Evolutionary conservation across 1,140 invertebrate genomes (phyloP), one percentile per base, ranked within the genome.

Genomic region (Linepithema humile): DNA sequence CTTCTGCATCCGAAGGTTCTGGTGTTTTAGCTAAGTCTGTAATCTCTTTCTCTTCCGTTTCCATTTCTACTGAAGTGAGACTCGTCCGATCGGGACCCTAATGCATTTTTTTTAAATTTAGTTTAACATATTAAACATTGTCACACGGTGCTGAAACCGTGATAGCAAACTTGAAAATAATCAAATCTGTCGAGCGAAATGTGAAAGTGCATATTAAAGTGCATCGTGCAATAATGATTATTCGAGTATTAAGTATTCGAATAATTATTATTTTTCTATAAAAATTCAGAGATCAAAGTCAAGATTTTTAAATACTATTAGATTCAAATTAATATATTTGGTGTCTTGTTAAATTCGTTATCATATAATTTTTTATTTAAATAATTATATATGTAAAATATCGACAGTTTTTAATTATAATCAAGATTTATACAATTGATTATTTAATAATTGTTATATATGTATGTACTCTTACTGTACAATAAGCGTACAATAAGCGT

Each of bases 61-160:
- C 90, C 4, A 88, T 85, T 26, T 93, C 92, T 0, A 84, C 74
- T 9, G 93, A 91, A 15, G 88, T 86, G 10, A 91, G 23, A 65
- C 91, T 92, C 15, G 89, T 87, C 10, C 83, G 87, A 70, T 92
- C 90, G 9, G 82, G 86, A 7, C 45, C 87, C 91, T 91, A 2
- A 67, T n/a, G 55, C 23, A 78, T 69, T 59, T 57, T 60, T 59
- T 57, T 60, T 50, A 43, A 2, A 15, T 29, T 32, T 38, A 65
- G 15, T 62, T 65, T 72, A 65, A 4, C 65, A 77, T 45, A 26
- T 75, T 38, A 4, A 26, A 43, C 12, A 12, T 55, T 65, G 5
- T 3, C 50, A 17, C 45, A 35, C 4, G 5, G 23, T 74, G 45
- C 26, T 50, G 38, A 32, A 40, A 57, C 7, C 4, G n/a, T 48